These are phyloP conservation scores for Fratercula arctica DNA, from an alignment of 2,797 vertebrate genomes.

Conservation along the genomic window DNA sequence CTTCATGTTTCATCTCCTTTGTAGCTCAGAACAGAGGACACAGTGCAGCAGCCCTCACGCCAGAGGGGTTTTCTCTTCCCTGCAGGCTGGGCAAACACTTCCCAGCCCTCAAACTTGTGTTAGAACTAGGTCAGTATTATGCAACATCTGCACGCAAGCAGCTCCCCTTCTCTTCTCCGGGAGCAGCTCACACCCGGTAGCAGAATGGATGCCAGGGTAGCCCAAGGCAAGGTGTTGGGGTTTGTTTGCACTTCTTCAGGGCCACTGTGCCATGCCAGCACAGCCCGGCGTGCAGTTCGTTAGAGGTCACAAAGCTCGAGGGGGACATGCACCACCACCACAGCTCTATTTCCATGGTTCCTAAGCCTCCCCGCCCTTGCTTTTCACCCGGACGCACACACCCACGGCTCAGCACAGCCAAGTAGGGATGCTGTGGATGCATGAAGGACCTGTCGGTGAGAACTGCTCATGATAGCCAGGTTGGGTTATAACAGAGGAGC, in stretches of 20 bases:
- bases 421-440: too few relatives aligned
- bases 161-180: not conserved
- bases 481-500: not conserved
- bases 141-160: not conserved
- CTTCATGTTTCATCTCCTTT: not conserved
- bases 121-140: slow-evolving; percentile 34
- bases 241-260: not conserved
- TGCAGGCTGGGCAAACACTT: rapidly evolving
- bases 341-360: not conserved
- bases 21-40: not conserved
- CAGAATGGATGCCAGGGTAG: not conserved
- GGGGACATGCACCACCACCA: rapidly evolving
- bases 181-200: not conserved
- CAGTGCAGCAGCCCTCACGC: not conserved
- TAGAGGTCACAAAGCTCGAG: not conserved
- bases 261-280: not conserved
- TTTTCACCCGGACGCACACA: rapidly evolving
- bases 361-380: not conserved
- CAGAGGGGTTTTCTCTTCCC: not conserved
- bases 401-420: not conserved
- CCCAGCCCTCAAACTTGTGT: not conserved
- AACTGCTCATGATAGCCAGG: not conserved
- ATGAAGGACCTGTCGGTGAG: not conserved
- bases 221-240: not conserved
- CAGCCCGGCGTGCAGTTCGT: not conserved